Evolutionary conservation across 2,888 invertebrate genomes (phyloP).

Genomic region (Lithophane leautieri): DNA sequence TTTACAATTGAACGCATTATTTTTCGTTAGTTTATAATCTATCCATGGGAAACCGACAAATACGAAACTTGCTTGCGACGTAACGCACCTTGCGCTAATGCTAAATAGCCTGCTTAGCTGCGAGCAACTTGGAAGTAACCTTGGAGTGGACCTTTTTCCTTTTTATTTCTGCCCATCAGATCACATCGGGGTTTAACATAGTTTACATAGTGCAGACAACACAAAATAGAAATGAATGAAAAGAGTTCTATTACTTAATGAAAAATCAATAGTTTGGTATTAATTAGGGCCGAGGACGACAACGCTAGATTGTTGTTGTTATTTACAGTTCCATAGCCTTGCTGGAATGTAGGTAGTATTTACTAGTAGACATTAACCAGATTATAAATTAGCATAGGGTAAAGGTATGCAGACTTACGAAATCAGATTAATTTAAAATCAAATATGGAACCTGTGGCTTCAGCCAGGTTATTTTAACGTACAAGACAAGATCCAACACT

Average conservation of each 20-base stretch:
- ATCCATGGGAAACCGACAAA: no score
- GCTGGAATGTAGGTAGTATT: not conserved
- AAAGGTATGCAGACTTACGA: not conserved
- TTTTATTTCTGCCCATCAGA: not conserved
- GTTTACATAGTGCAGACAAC: not conserved
- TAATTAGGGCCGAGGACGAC: conserved; percentile 14
- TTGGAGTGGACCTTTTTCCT: not conserved
- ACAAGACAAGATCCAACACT: not conserved
- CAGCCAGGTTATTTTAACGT: not conserved
- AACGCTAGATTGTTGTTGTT: conserved; percentile 11
- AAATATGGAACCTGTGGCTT: not conserved
- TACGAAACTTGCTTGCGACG: no score
- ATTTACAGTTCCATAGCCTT: conserved; percentile 13
- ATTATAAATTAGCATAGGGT: conserved; percentile 3
- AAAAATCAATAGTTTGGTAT: conserved; percentile 43
- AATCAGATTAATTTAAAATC: not conserved
- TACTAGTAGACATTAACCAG: not conserved
- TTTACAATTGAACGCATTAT: no score
- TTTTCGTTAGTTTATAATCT: no score
- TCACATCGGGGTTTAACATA: not conserved
- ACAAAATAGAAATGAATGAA: conserved; percentile 29
- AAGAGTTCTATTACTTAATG: conserved; percentile 6
- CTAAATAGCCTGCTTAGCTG: no score
- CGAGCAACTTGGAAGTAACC: no score
- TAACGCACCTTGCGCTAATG: no score